These are phyloP conservation scores for Pangasius sanitwongsei DNA, from an alignment of 2,797 vertebrate species.

Conservation along the genomic window DNA sequence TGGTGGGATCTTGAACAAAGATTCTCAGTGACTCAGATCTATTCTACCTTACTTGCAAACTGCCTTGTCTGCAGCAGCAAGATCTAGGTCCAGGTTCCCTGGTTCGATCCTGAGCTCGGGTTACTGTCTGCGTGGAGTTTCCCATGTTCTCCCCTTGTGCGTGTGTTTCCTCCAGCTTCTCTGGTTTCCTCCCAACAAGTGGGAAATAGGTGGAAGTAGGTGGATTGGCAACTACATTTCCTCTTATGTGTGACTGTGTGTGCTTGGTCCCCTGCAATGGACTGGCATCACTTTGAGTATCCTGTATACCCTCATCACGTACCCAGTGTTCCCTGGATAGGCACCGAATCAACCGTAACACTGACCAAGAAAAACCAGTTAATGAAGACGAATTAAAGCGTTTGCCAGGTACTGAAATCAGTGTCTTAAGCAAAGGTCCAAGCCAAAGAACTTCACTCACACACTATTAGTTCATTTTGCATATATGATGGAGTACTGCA, in stretches of 20 bases:
- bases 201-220: not conserved
- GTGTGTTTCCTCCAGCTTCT: not conserved
- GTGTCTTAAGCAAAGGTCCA: not conserved
- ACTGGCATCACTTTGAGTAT: not conserved
- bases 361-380: not conserved
- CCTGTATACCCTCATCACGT: not conserved
- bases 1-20: not conserved
- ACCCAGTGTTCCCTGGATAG: not conserved
- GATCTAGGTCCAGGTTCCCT: not conserved
- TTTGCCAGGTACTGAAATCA: not conserved
- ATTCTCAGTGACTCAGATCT: not conserved
- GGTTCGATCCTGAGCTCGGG: not conserved
- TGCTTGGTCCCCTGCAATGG: not conserved
- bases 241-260: not conserved
- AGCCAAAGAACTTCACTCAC: conserved; percentile 1
- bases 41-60: not conserved
- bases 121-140: not conserved
- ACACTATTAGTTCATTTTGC: not conserved
- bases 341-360: not conserved
- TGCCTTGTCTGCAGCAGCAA: not conserved
- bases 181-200: not conserved
- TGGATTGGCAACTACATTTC: not conserved
- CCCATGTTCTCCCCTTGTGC: not conserved
- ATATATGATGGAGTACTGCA: not conserved
- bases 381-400: not conserved